Percentiles rank a stretch among this genome's conserved stretches.
Conservation (phyloP, 2,888 invertebrate species). For the Cacoxenus indagator region DNA sequence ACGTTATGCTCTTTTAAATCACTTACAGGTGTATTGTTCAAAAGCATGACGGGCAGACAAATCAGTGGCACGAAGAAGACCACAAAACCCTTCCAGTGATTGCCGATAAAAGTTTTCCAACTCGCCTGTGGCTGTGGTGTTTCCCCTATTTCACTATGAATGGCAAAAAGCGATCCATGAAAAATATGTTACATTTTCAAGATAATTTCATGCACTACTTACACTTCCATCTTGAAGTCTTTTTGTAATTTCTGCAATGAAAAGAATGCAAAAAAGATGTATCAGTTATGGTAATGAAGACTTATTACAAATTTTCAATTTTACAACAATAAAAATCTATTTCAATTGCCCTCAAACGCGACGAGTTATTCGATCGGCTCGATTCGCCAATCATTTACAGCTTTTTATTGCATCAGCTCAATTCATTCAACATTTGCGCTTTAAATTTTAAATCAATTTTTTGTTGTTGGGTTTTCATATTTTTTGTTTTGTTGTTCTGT, state of each 20-base stretch:
- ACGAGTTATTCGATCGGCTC: not conserved
- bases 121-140: slow-evolving; percentile 42
- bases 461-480: not conserved
- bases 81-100: slow-evolving; percentile 83
- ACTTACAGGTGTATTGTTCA: slow-evolving; percentile 74
- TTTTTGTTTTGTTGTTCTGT: not conserved
- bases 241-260: slow-evolving; percentile 41
- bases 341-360: not conserved
- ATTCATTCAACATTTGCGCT: not conserved
- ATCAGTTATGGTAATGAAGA: slow-evolving; percentile 18
- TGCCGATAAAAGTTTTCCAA: slow-evolving; percentile 71
- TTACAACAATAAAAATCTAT: not conserved
- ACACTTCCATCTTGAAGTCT: slow-evolving; percentile 60
- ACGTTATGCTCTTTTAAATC: too few species aligned
- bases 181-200: too few species aligned
- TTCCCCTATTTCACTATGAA: slow-evolving; percentile 54
- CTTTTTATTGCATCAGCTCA: not conserved
- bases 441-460: slow-evolving; percentile 41
- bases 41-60: slow-evolving; percentile 78
- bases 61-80: slow-evolving; percentile 79
- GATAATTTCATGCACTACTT: slow-evolving; percentile 37
- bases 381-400: not conserved
- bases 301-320: slow-evolving; percentile 9
- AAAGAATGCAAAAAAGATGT: slow-evolving; percentile 27
- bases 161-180: not conserved